Percentiles rank a stretch among this genome's conserved stretches.
Conservation (phyloP, 2,797 vertebrate genomes). For the Tolypeutes matacus region DNA sequence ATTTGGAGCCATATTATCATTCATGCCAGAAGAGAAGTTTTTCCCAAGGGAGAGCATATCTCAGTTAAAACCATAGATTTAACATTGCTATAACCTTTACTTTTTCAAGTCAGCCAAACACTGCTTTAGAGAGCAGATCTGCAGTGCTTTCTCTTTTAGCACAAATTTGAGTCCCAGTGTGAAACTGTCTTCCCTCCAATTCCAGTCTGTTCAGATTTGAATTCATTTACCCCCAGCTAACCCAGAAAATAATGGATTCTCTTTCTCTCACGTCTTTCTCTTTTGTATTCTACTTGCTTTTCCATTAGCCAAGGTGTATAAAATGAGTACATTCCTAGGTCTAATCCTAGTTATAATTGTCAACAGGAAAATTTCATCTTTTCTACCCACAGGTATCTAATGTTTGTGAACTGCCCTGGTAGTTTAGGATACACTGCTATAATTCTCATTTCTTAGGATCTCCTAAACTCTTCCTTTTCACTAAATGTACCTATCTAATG, state of each 20-base stretch:
- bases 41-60: not conserved
- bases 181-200: constrained; percentile 28
- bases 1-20: not conserved
- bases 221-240: constrained; percentile 54
- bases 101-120: not conserved
- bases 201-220: constrained; percentile 39
- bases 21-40: not conserved
- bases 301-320: not conserved
- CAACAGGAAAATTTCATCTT: not conserved
- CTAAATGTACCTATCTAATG: not conserved
- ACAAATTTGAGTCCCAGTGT: constrained; percentile 50
- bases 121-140: not conserved
- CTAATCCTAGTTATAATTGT: not conserved
- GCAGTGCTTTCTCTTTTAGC: not conserved
- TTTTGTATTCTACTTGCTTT: not conserved
- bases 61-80: not conserved
- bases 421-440: not conserved
- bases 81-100: not conserved
- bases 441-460: not conserved
- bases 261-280: not conserved
- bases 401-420: not conserved
- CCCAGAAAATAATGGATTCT: not conserved
- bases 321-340: not conserved
- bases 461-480: not conserved
- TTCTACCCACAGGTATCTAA: not conserved